Evolutionary conservation across 2,888 invertebrate species (phyloP).

Genomic region (Drosophila setosimentum): DNA sequence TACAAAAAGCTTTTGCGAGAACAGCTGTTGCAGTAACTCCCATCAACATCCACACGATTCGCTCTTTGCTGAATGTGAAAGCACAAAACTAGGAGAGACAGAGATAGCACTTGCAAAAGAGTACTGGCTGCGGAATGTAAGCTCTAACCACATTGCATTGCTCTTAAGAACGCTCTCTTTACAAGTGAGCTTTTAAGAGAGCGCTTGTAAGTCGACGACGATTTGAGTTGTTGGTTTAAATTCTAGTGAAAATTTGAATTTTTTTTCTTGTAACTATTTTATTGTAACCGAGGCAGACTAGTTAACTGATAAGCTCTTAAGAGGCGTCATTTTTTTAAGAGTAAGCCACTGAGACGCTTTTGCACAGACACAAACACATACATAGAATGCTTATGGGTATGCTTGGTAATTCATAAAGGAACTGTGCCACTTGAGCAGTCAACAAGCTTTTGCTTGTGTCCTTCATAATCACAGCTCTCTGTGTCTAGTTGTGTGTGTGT

Average conservation of each 20-base stretch:
- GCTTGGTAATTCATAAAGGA: conserved; percentile 55
- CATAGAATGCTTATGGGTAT: neutral
- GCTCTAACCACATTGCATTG: conserved; percentile 21
- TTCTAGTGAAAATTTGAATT: conserved; percentile 5
- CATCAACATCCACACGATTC: conserved; percentile 38
- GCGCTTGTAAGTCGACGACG: neutral
- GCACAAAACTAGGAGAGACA: conserved; percentile 15
- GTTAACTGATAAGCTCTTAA: conserved; percentile 65
- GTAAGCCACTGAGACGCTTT: conserved; percentile 36
- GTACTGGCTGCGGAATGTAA: conserved; percentile 40
- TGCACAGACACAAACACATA: conserved; percentile 7
- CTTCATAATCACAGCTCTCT: conserved; percentile 53
- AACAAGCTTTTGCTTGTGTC: conserved; percentile 74
- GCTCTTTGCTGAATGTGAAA: conserved; percentile 52
- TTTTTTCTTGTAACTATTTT: conserved; percentile 30
- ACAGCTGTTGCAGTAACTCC: conserved; percentile 47
- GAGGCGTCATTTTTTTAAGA: conserved; percentile 45
- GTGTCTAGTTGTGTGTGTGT: conserved; percentile 9
- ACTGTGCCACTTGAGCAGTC: conserved; percentile 76
- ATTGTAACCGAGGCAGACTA: conserved; percentile 26
- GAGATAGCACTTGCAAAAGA: conserved; percentile 10
- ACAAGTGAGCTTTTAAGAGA: conserved; percentile 63
- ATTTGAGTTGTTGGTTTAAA: conserved; percentile 3
- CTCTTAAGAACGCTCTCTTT: conserved; percentile 54
- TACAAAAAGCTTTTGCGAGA: conserved; percentile 33